phyloP scores from a whole-genome alignment of 2,113 vertebrate species.

The Anhinga rufa region DNA sequence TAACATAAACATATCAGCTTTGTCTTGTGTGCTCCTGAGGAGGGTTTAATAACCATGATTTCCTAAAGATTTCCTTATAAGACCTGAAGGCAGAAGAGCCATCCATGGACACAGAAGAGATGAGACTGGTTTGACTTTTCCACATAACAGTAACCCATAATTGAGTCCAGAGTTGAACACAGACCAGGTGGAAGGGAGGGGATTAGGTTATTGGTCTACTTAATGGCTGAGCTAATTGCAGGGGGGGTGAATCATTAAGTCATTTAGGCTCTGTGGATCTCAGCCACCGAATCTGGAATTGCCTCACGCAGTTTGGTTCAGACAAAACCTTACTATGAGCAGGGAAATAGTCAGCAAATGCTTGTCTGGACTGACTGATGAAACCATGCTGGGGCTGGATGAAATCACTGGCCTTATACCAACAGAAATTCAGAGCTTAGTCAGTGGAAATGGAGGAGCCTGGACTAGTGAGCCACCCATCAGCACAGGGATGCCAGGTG shows the following conservation, averaged over 20 bases:
- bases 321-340: background rate
- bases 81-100: background rate
- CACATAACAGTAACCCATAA: background rate
- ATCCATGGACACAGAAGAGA: background rate
- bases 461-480: background rate
- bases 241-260: background rate
- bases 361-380: background rate
- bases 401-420: background rate
- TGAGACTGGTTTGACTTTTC: background rate
- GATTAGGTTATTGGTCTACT: background rate
- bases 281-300: background rate
- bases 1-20: background rate
- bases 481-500: fast-evolving
- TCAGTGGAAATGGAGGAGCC: background rate
- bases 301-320: background rate
- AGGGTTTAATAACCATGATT: background rate
- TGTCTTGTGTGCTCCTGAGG: background rate
- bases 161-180: background rate
- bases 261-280: background rate
- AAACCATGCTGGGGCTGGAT: background rate
- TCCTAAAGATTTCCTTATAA: background rate
- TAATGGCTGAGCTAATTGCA: background rate
- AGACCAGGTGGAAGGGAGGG: background rate
- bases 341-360: background rate
- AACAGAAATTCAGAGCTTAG: background rate